Conservation (phyloP, 2,113 vertebrate species). For the Ardeotis arabs region DNA sequence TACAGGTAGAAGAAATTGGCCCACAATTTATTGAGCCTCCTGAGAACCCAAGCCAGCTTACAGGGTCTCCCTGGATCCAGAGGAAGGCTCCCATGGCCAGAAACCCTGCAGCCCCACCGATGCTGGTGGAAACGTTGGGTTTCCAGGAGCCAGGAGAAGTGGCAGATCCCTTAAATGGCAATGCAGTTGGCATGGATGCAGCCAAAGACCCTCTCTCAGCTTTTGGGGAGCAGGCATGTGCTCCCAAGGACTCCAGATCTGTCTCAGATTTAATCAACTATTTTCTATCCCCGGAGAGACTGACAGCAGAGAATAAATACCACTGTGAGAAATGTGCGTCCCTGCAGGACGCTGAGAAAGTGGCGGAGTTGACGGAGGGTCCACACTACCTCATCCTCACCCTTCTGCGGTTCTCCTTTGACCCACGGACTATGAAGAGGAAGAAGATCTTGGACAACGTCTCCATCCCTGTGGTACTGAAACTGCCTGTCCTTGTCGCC, state of each 20-base stretch:
- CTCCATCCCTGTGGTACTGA: conserved; percentile 77
- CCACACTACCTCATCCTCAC: conserved; percentile 85
- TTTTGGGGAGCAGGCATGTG: neutral
- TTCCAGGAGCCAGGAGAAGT: neutral
- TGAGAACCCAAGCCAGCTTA: neutral
- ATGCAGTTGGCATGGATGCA: neutral
- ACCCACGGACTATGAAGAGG: conserved; percentile 79
- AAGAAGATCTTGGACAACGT: conserved; percentile 84
- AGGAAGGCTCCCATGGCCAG: conserved; percentile 33
- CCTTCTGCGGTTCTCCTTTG: conserved; percentile 80
- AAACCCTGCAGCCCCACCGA: neutral
- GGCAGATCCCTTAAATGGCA: neutral
- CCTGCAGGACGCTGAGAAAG: conserved; percentile 82
- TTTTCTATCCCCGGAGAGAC: conserved; percentile 80
- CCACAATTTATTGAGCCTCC: neutral
- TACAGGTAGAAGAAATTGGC: conserved; percentile 45
- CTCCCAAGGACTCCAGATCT: conserved; percentile 67
- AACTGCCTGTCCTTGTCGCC: conserved; percentile 70
- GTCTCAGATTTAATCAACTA: conserved; percentile 84
- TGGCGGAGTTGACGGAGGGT: conserved; percentile 78
- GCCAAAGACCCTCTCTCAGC: neutral
- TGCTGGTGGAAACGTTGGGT: conserved; percentile 20
- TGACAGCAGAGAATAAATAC: conserved; percentile 83
- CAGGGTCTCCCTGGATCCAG: conserved; percentile 22
- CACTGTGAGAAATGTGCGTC: conserved; percentile 81